phyloP scores from a whole-genome alignment of 2,888 invertebrate genomes.

The Sarcophaga caerulescens region DNA sequence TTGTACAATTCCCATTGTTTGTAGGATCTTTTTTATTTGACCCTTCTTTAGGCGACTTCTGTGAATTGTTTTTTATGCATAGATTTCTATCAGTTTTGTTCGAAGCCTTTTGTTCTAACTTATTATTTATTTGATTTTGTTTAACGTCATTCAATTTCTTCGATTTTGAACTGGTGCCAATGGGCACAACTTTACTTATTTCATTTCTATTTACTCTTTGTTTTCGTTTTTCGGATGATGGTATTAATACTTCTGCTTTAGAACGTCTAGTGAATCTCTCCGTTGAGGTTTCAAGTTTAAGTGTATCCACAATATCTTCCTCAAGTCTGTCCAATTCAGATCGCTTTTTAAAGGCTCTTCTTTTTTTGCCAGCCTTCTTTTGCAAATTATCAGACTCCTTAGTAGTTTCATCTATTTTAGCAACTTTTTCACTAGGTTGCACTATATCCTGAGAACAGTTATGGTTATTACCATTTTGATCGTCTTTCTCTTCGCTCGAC shows the following conservation, averaged over 20 bases:
- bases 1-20: background rate
- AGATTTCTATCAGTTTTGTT: background rate
- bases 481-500: slow-evolving; percentile 36
- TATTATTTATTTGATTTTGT: background rate
- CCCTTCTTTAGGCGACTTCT: background rate
- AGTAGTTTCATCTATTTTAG: background rate
- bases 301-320: slow-evolving; percentile 39
- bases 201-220: slow-evolving; percentile 1
- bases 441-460: background rate
- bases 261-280: slow-evolving; percentile 32
- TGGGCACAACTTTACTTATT: background rate
- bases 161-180: background rate
- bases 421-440: background rate
- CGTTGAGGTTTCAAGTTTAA: slow-evolving; percentile 27
- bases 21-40: background rate
- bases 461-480: background rate
- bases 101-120: background rate
- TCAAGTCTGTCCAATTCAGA: slow-evolving; percentile 36
- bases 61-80: background rate
- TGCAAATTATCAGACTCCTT: background rate
- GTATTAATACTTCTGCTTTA: slow-evolving; percentile 7
- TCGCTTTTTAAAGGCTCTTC: background rate
- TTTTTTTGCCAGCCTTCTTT: slow-evolving; percentile 13
- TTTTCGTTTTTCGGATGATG: slow-evolving; percentile 19
- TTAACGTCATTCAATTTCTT: background rate